Percentiles rank a stretch among this genome's conserved stretches.
phyloP scores from a whole-genome alignment of 2,113 vertebrate species.

The Balaeniceps rex region DNA sequence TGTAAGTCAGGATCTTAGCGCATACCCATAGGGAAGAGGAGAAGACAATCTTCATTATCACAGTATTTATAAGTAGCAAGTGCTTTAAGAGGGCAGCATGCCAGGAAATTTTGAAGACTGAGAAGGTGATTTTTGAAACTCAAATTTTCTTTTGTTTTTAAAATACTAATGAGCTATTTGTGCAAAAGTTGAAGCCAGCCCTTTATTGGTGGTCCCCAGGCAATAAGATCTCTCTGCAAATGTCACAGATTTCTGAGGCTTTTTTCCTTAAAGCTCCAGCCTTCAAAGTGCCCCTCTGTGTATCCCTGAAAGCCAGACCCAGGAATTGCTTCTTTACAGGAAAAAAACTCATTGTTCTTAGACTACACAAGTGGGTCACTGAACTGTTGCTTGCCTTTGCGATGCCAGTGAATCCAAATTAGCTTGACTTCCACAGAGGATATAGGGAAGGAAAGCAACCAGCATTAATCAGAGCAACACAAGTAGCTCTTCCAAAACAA shows the following conservation, averaged over 20 bases:
- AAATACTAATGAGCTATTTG: not conserved
- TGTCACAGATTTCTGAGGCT: not conserved
- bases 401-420: not conserved
- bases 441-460: not conserved
- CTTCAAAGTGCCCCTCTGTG: not conserved
- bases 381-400: not conserved
- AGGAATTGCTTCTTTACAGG: not conserved
- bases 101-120: not conserved
- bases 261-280: not conserved
- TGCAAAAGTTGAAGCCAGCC: not conserved
- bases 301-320: not conserved
- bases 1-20: not conserved
- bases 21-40: not conserved
- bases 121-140: not conserved
- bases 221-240: not conserved
- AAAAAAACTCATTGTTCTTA: not conserved
- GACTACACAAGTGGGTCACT: not conserved
- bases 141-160: not conserved
- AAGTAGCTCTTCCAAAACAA: constrained; percentile 15
- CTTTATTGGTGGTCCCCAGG: not conserved
- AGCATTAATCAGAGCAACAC: not conserved
- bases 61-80: not conserved
- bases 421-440: not conserved
- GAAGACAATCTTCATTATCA: not conserved
- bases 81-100: not conserved